Conservation (phyloP, 2,888 invertebrate species). For the Stenurella melanura region DNA sequence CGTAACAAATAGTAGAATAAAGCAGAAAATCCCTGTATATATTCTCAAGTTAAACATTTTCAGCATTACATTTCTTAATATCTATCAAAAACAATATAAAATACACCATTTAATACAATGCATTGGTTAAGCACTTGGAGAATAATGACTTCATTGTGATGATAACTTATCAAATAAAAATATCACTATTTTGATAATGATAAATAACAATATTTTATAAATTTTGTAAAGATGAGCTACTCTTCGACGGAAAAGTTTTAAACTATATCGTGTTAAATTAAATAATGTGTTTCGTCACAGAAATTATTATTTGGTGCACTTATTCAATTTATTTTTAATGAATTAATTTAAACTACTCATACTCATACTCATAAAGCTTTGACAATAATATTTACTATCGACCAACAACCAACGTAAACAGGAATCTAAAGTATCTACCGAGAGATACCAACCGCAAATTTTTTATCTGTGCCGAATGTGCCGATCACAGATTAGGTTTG, state of each 20-base stretch:
- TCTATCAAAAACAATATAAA: conserved; percentile 32
- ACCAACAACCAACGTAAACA: background rate
- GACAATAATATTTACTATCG: conserved; percentile 24
- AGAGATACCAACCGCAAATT: no score
- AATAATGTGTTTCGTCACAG: conserved; percentile 61
- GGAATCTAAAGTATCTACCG: conserved; percentile 1
- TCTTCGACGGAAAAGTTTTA: conserved; percentile 23
- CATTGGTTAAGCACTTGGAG: conserved; percentile 16
- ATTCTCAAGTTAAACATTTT: conserved; percentile 57
- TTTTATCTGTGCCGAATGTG: no score
- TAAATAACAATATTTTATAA: conserved; percentile 16
- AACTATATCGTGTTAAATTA: conserved; percentile 58
- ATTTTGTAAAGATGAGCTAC: background rate
- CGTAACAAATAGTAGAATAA: conserved; percentile 48
- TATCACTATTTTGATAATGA: conserved; percentile 26
- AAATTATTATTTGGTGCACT: conserved; percentile 64
- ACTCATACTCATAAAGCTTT: conserved; percentile 43
- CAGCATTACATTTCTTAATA: conserved; percentile 56
- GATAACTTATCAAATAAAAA: conserved; percentile 57
- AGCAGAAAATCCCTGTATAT: conserved; percentile 48
- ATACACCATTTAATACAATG: conserved; percentile 20
- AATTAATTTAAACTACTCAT: conserved; percentile 64
- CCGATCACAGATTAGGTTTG: no score
- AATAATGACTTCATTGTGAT: conserved; percentile 50
- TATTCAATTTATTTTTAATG: conserved; percentile 69